Evolutionary conservation across 1,140 invertebrate genomes (phyloP).

Genomic region (Epicauta chinensis): DNA sequence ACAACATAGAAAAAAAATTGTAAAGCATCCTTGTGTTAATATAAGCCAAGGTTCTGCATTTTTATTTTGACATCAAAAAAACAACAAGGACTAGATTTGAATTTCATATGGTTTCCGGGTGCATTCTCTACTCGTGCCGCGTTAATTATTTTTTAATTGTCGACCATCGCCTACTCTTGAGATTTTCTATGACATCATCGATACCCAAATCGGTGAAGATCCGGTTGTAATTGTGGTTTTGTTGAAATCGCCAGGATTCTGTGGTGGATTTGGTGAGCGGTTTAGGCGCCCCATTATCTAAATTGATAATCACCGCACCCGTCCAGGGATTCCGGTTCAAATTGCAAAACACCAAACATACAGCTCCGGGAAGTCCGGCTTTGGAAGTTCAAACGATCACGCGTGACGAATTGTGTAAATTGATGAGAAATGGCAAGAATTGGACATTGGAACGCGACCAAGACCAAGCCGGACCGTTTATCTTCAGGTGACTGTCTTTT

Average conservation of each 20-base stretch:
- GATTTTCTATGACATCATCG: no score
- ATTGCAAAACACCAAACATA: slow-evolving; percentile 56
- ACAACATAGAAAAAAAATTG: no score
- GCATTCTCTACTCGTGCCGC: no score
- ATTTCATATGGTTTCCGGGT: no score
- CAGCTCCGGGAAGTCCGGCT: slow-evolving; percentile 60
- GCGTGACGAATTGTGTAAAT: slow-evolving; percentile 54
- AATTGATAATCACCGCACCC: slow-evolving; percentile 64
- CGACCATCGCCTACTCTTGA: no score
- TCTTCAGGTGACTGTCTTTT: slow-evolving; percentile 58
- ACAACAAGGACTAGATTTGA: no score
- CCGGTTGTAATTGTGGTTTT: not conserved
- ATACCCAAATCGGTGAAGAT: no score
- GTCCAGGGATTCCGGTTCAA: slow-evolving; percentile 60
- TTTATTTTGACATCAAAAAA: no score
- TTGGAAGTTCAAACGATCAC: slow-evolving; percentile 47
- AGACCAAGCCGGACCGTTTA: slow-evolving; percentile 71
- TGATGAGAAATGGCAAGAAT: slow-evolving; percentile 51
- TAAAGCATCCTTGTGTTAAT: no score
- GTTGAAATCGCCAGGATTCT: slow-evolving; percentile 52
- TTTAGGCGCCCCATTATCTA: slow-evolving; percentile 61
- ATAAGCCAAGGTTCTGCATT: no score
- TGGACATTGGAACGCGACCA: slow-evolving; percentile 75
- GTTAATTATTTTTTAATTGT: no score
- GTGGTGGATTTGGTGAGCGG: slow-evolving; percentile 67